A percentile compares a stretch with the other conserved stretches of the same genome.
Evolutionary conservation across 2,113 vertebrate genomes (phyloP).

Genomic region (Emydura subglobosa): DNA sequence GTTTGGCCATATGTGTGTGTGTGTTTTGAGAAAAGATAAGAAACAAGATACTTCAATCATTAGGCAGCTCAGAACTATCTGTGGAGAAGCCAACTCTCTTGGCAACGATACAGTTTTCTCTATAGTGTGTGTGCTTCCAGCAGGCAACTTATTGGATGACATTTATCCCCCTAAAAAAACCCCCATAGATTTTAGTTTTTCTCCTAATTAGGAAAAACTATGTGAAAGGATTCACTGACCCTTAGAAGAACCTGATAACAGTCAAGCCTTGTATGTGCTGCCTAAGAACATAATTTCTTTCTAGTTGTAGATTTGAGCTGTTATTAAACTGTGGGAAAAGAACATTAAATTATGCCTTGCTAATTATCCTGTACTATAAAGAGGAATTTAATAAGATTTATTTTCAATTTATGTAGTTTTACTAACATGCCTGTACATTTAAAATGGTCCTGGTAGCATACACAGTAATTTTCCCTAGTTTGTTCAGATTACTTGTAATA

Average conservation of each 20-base stretch:
- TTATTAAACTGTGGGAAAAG: constrained; percentile 20
- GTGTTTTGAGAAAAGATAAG: not conserved
- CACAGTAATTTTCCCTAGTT: not conserved
- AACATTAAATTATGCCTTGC: not conserved
- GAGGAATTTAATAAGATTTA: not conserved
- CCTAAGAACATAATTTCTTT: constrained; percentile 14
- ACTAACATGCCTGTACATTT: not conserved
- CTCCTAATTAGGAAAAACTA: constrained; percentile 40
- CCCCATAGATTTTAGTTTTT: not conserved
- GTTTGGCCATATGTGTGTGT: not conserved
- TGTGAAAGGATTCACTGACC: not conserved
- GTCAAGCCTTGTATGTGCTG: not conserved
- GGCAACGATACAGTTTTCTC: not conserved
- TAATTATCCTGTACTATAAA: constrained; percentile 15
- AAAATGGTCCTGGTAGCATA: not conserved
- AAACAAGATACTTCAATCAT: not conserved
- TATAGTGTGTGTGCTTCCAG: not conserved
- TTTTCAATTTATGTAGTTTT: not conserved
- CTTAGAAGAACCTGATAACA: constrained; percentile 11
- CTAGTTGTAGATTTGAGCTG: not conserved
- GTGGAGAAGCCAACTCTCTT: not conserved
- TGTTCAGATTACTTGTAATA: not conserved
- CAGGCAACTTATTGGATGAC: not conserved
- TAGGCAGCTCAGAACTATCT: not conserved
- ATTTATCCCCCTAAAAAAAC: not conserved